Conservation (phyloP, 2,888 invertebrate genomes). For the Pseudeuparius sepicola region DNA sequence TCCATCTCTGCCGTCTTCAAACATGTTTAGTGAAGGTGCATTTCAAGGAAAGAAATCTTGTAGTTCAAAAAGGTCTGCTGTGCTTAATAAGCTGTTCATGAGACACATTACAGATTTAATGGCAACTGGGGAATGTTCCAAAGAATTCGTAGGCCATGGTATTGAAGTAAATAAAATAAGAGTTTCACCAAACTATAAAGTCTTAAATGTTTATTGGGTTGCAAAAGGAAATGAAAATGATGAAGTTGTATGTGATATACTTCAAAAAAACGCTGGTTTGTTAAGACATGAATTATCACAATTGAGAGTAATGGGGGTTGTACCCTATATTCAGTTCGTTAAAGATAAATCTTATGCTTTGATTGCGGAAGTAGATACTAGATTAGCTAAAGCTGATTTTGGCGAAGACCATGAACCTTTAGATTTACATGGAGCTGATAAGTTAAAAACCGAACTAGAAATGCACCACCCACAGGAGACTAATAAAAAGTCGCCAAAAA, state of each 20-base stretch:
- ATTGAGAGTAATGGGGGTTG: constrained; percentile 61
- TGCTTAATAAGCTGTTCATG: constrained; percentile 76
- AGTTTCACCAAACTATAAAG: constrained; percentile 54
- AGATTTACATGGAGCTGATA: constrained; percentile 37
- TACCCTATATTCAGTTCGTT: constrained; percentile 44
- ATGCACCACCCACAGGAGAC: constrained; percentile 43
- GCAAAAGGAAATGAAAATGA: constrained; percentile 46
- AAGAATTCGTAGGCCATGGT: constrained; percentile 52
- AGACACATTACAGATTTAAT: constrained; percentile 67
- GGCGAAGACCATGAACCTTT: constrained; percentile 53
- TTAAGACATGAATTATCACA: constrained; percentile 65
- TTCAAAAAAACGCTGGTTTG: constrained; percentile 47
- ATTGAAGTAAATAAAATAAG: constrained; percentile 64
- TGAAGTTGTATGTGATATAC: constrained; percentile 42
- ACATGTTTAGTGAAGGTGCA: constrained; percentile 35
- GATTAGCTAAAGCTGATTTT: constrained; percentile 54
- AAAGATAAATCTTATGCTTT: constrained; percentile 49
- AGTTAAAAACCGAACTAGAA: constrained; percentile 35
- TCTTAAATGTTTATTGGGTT: constrained; percentile 64
- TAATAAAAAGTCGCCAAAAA: constrained; percentile 43
- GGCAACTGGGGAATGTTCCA: constrained; percentile 57
- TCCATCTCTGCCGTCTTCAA: constrained; percentile 27
- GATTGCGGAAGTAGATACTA: constrained; percentile 49
- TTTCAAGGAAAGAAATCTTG: constrained; percentile 44
- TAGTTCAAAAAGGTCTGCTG: constrained; percentile 48